Evolutionary conservation across 2,888 invertebrate species (phyloP), one percentile per base, ranked within the genome.

Genomic region (Dynastes tityus): DNA sequence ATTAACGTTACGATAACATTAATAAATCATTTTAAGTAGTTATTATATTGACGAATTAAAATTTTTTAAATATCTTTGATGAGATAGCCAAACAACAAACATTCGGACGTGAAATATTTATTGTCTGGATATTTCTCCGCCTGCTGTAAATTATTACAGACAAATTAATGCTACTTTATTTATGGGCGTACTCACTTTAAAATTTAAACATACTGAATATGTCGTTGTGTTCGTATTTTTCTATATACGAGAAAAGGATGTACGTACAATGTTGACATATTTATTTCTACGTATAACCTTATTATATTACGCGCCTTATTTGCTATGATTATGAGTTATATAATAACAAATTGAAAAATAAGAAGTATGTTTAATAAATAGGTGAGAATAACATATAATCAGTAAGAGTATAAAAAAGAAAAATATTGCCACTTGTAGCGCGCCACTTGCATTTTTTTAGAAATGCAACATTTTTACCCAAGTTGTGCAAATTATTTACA

Each of bases 1-100:
- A 53, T 53, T 53, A 53, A 3, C 40, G n/a, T 55, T 55, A 58
- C 11, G 71, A 71, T 71, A 71, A 71, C 55, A 58, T 16, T 71
- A 71, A 71, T 71, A 71, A 71, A 71, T 71, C 71, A 71, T 71
- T 58, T 58, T 71, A 71, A 71, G 71, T 71, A 55, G 55, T 71
- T 71, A 71, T 71, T 55, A 71, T 6, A 16, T 53, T 16, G n/a
- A 71, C 51, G 55, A 55, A 70, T 70, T 70, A 58, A 22, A 55
- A 37, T 37, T 67, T 68, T 68, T 68, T 11, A 71, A 71, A 55
- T 55, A 55, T 71, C 32, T 55, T 37, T 37, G 55, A 71, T 58
- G 55, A 55, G 71, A 71, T 71, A 71, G 58, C 16, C 45, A 37
- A 55, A 55, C 71, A 16, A 71, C 40, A 71, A 71, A 71, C 37